Evolutionary conservation across 2,113 vertebrate genomes (phyloP).

Genomic region (Tyto alba): DNA sequence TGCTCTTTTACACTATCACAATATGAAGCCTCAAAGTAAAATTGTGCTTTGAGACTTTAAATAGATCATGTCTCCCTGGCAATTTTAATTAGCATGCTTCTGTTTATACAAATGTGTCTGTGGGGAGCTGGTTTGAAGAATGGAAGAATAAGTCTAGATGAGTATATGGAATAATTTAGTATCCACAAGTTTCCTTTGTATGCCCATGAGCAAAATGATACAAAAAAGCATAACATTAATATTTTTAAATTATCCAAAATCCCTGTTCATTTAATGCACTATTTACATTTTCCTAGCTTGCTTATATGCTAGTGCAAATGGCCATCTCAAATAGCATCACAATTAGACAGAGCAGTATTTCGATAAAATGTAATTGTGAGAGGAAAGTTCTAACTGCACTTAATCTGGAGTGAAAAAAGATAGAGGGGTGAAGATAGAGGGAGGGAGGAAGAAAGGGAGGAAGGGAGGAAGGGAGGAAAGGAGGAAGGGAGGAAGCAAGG

Average conservation of each 20-base stretch:
- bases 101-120: constrained; percentile 36
- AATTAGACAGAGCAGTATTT: background rate
- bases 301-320: background rate
- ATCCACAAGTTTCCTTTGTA: background rate
- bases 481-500: too few relatives aligned
- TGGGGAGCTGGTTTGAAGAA: constrained; percentile 17
- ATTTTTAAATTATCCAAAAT: background rate
- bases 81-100: constrained; percentile 50
- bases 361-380: background rate
- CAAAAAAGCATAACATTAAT: background rate
- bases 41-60: constrained; percentile 30
- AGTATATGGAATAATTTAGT: background rate
- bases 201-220: background rate
- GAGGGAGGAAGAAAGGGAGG: too few relatives aligned
- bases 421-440: fast-evolving
- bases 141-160: constrained; percentile 3
- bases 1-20: constrained; percentile 25
- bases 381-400: background rate
- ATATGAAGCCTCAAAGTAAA: constrained; percentile 42
- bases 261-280: background rate
- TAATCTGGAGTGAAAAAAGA: background rate
- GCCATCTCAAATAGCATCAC: background rate
- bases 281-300: background rate
- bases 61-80: constrained; percentile 15
- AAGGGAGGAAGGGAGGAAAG: background rate